phyloP scores from a whole-genome alignment of 2,113 vertebrate genomes.

The Eudyptes chrysolophus region DNA sequence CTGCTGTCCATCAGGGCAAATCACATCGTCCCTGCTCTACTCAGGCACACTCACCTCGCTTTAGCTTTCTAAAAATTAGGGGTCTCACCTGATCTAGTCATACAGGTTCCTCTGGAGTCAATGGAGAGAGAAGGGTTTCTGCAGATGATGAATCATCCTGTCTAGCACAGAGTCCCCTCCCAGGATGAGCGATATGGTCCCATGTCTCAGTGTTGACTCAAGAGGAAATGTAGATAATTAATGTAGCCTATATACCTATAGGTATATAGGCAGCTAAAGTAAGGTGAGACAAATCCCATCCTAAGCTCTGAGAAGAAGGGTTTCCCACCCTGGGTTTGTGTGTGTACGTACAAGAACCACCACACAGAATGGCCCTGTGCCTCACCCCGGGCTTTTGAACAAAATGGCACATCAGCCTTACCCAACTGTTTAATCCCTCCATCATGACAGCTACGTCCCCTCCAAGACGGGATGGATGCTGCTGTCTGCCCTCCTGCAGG shows the following conservation, averaged over 20 bases:
- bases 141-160: neutral
- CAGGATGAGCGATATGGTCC: fast-evolving
- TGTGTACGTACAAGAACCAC: fast-evolving
- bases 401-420: neutral
- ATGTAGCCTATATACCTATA: neutral
- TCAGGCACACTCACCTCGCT: fast-evolving
- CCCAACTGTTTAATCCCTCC: neutral
- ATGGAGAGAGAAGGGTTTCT: neutral
- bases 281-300: neutral
- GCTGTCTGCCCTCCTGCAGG: neutral
- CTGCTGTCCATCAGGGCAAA: neutral
- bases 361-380: neutral
- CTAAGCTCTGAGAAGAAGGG: neutral
- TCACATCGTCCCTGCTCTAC: neutral
- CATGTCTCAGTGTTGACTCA: neutral
- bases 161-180: neutral
- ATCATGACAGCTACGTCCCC: neutral
- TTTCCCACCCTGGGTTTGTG: neutral
- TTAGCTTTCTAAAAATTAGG: neutral
- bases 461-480: neutral
- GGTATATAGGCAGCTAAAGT: neutral
- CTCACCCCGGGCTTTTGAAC: neutral
- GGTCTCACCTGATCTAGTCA: neutral
- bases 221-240: neutral
- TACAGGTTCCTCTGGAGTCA: neutral